Base-by-base conservation (phyloP, 1,140 invertebrate species). In the Drosophila athabasca region DNA sequence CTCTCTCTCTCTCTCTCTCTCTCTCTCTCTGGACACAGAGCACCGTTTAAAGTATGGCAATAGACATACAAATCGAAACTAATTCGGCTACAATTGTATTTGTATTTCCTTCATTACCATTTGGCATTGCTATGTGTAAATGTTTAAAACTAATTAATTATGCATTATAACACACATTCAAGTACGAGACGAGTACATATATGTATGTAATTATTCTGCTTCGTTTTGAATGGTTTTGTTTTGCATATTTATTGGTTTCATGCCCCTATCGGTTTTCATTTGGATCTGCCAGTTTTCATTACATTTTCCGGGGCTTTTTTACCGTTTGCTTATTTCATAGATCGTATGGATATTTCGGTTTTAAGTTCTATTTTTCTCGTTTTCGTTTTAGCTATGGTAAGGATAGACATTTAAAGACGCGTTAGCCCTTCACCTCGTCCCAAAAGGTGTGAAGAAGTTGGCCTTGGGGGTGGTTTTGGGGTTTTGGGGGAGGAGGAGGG, bases 101-200 rank as follows among this genome's bases (percentile, higher is more conserved):
- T 19, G 17, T 19, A 19, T 44, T n/a, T 19, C 43, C 46, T 26
- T 49, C 39, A 3, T 50, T 51, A 22, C 22, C 15, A 15, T 62
- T 62, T 73, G 60, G 65, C 49, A 2, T 48, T 31, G 3, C 31
- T 9, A 8, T 61, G 17, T 52, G 54, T 74, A 70, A 76, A 70
- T 69, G 59, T 70, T 77, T 70, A 73, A 62, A 62, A 60, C 64
- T 61, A 62, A 67, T 77, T 60, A 77, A 65, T 50, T 59, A 67
- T 57, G 55, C 62, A 31, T 58, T 43, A n/a, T 57, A 49, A 35
- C 24, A 35, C 11, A 9, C 35, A 35, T 11, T 17, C 35, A 4
- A 39, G 11, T 13, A 31, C 24, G 24, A 26, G 8, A 29, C 35
- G 11, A 39, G 11, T 13, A 31, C 24, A 3, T 31, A 3, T 31